Conservation (phyloP, 2,113 vertebrate genomes). For the Myiagra hebetior region DNA sequence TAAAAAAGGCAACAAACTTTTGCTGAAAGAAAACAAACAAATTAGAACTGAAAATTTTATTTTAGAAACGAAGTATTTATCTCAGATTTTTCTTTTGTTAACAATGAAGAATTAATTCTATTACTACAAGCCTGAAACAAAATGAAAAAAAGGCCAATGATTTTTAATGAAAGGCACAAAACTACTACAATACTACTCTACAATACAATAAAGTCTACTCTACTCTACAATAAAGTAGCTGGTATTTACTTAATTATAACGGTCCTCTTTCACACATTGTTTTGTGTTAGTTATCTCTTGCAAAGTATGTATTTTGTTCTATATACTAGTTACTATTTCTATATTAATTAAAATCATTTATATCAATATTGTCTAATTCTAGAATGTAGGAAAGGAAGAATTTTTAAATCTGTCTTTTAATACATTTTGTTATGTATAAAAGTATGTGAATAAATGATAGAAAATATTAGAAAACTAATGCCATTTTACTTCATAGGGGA, state of each 20-base stretch:
- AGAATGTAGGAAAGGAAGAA: background rate
- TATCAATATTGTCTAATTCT: constrained; percentile 16
- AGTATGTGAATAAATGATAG: background rate
- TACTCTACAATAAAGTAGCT: background rate
- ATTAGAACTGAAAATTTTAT: background rate
- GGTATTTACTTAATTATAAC: background rate
- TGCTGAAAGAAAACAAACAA: background rate
- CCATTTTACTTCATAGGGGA: background rate
- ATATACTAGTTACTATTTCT: background rate
- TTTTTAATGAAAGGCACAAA: background rate
- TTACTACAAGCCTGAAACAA: background rate
- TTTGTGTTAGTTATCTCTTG: background rate
- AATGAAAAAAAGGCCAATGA: background rate
- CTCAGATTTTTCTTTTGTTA: background rate
- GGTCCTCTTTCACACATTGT: background rate
- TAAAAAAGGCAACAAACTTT: background rate
- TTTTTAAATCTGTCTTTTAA: background rate
- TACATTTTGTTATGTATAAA: background rate
- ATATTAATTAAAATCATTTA: background rate
- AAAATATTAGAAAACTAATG: background rate
- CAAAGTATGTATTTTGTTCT: background rate
- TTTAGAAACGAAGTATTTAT: background rate
- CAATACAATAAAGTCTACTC: too few species aligned
- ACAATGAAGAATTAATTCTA: background rate
- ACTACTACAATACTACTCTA: too few species aligned